These are phyloP conservation scores for Halichoeres trimaculatus DNA, from an alignment of 2,113 vertebrate species.

Conservation along the genomic window DNA sequence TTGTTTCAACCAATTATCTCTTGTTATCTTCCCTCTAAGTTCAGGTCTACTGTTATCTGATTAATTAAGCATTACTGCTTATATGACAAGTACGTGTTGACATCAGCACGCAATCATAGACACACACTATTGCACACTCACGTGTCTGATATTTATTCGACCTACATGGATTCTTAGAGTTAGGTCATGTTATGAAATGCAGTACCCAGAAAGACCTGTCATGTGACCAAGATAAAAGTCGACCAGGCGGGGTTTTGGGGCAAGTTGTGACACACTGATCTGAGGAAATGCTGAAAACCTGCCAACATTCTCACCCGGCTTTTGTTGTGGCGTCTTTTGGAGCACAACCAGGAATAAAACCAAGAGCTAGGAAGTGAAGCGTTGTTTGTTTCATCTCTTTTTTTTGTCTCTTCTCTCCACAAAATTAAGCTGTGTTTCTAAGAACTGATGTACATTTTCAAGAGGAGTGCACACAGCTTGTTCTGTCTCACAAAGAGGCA, in stretches of 20 bases:
- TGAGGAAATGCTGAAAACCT: too few species aligned
- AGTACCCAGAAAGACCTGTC: background rate
- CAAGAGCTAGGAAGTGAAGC: too few species aligned
- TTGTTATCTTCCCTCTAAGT: conserved; percentile 20
- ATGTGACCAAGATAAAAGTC: background rate
- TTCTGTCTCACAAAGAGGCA: background rate
- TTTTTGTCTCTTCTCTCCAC: background rate
- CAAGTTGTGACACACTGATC: too few species aligned
- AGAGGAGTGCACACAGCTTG: background rate
- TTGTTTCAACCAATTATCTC: conserved; percentile 54
- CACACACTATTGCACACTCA: background rate
- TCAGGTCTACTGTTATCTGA: conserved; percentile 12
- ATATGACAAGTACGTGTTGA: conserved; percentile 31
- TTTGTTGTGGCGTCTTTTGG: too few species aligned
- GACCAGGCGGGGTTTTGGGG: background rate
- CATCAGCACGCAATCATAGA: conserved; percentile 18
- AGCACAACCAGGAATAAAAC: too few species aligned
- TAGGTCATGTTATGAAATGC: background rate
- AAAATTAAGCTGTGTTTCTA: background rate
- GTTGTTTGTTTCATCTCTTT: background rate
- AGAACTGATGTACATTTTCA: background rate
- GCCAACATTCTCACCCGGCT: too few species aligned
- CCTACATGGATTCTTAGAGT: background rate
- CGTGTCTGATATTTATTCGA: background rate
- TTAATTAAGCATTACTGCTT: conserved; percentile 23